These are phyloP conservation scores for Hirudo medicinalis DNA, from an alignment of 1,140 invertebrate genomes.

Conservation along the genomic window DNA sequence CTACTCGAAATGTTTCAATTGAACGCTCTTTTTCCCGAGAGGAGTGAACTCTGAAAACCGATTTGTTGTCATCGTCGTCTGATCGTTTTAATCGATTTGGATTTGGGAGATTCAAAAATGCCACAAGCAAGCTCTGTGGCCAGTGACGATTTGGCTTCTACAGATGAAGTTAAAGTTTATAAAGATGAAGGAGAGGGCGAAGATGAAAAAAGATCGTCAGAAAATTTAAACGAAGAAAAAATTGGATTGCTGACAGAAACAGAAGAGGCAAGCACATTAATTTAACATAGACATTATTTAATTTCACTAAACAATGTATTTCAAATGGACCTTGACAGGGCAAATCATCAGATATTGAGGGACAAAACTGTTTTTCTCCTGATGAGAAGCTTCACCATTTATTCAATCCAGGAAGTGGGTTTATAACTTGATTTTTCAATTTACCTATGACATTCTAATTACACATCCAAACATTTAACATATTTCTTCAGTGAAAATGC, in stretches of 20 bases:
- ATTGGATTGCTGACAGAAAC: conserved; percentile 85
- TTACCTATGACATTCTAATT: not conserved
- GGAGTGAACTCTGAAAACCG: too few relatives aligned
- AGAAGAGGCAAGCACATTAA: conserved; percentile 43
- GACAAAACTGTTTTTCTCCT: conserved; percentile 15
- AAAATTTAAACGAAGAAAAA: conserved; percentile 85
- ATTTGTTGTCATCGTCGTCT: too few relatives aligned
- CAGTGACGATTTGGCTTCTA: conserved; percentile 78
- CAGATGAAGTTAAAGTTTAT: conserved; percentile 90
- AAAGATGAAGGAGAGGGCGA: conserved; percentile 88
- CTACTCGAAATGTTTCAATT: too few relatives aligned
- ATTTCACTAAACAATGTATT: not conserved
- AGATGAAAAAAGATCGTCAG: conserved; percentile 57
- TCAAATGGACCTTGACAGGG: conserved; percentile 18
- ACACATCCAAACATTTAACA: not conserved
- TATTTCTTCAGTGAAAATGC: conserved; percentile 14
- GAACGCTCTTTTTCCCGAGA: too few relatives aligned
- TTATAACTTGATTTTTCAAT: not conserved
- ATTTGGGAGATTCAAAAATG: not conserved
- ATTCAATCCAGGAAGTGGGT: not conserved
- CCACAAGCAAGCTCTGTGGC: conserved; percentile 59
- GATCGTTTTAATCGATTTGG: too few relatives aligned
- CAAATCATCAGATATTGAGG: conserved; percentile 23
- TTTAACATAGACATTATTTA: not conserved
- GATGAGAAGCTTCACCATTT: conserved; percentile 15